Evolutionary conservation across 2,113 vertebrate genomes (phyloP).

Genomic region (Nibea coibor): DNA sequence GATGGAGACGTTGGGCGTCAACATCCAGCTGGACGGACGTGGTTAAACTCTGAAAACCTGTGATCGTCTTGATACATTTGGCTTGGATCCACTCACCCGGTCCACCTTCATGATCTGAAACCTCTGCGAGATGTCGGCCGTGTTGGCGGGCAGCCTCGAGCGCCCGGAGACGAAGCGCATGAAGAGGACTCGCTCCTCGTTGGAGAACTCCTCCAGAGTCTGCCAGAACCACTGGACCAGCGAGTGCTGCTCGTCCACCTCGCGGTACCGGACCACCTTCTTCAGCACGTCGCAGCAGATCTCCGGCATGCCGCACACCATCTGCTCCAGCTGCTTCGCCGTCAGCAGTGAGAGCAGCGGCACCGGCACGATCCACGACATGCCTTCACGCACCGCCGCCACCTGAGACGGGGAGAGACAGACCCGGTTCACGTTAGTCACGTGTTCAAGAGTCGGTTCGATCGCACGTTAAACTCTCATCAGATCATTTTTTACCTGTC

Average conservation of each 20-base stretch:
- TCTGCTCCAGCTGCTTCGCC: conserved; percentile 87
- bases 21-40: too few species aligned
- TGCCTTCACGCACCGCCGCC: conserved; percentile 85
- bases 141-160: conserved; percentile 86
- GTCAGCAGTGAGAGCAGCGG: conserved; percentile 87
- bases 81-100: conserved; percentile 74
- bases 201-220: conserved; percentile 88
- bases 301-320: conserved; percentile 88
- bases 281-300: conserved; percentile 87
- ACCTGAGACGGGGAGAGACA: conserved; percentile 68
- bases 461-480: too few species aligned
- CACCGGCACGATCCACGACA: conserved; percentile 88
- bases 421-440: too few species aligned
- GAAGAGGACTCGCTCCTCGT: conserved; percentile 88
- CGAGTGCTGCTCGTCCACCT: conserved; percentile 86
- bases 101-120: conserved; percentile 90
- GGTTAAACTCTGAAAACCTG: too few species aligned
- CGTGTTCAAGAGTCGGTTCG: too few species aligned
- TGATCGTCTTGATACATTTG: not conserved
- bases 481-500: conserved; percentile 65
- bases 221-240: conserved; percentile 89
- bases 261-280: conserved; percentile 87
- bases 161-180: conserved; percentile 88
- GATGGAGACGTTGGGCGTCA: too few species aligned
- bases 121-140: conserved; percentile 87